phyloP scores from a whole-genome alignment of 2,113 vertebrate genomes.

The Felis chaus region DNA sequence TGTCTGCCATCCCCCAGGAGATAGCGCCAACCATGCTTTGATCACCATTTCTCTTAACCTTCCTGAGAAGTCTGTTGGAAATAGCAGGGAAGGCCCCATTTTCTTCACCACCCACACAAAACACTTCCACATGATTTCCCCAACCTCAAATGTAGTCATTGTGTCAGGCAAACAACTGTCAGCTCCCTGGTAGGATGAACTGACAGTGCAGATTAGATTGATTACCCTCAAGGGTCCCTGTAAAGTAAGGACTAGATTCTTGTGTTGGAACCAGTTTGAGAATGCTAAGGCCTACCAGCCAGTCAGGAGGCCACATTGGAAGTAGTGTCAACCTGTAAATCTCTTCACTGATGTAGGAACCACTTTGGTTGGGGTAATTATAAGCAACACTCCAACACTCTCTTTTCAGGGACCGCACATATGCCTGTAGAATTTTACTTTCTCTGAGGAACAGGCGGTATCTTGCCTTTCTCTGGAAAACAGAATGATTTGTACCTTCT shows the following conservation, averaged over 20 bases:
- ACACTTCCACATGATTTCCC: background rate
- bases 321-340: background rate
- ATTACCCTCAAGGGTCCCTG: background rate
- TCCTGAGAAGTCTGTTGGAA: background rate
- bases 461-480: background rate
- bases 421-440: background rate
- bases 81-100: background rate
- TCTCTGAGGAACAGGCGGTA: background rate
- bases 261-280: background rate
- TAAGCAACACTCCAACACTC: background rate
- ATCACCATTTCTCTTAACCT: background rate
- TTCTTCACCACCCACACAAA: background rate
- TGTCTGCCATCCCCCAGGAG: background rate
- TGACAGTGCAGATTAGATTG: background rate
- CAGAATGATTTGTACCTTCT: background rate
- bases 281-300: background rate
- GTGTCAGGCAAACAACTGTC: background rate
- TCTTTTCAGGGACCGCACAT: too few species aligned
- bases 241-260: background rate
- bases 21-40: background rate
- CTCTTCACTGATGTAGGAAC: background rate
- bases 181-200: background rate
- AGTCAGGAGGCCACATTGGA: background rate
- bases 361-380: background rate
- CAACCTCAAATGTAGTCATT: background rate